phyloP scores from a whole-genome alignment of 2,888 invertebrate genomes.

The Anticlea derivata region DNA sequence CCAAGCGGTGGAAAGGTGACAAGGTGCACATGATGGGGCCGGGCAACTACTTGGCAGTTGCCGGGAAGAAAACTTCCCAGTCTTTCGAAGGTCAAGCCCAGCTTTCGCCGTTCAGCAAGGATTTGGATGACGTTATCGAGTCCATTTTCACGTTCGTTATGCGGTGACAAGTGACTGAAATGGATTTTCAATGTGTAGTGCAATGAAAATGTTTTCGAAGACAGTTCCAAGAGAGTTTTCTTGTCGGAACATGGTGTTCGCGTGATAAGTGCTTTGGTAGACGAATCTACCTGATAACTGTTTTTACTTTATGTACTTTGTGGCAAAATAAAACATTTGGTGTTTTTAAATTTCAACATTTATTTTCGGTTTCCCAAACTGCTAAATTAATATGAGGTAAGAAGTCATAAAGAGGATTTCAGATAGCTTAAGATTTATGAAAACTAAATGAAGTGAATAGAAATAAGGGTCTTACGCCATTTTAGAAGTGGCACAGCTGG shows the following conservation, averaged over 20 bases:
- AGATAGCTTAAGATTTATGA: no score
- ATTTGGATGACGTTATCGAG: conserved; percentile 76
- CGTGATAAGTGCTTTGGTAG: conserved; percentile 9
- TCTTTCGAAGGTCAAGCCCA: conserved; percentile 72
- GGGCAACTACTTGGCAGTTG: conserved; percentile 63
- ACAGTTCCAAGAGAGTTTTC: neutral
- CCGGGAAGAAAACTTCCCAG: conserved; percentile 63
- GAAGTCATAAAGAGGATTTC: no score
- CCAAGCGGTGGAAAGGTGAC: conserved; percentile 65
- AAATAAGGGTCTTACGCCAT: no score
- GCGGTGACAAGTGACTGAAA: conserved; percentile 62
- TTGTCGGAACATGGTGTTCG: neutral
- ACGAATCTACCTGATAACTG: neutral
- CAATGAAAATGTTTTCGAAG: conserved; percentile 18
- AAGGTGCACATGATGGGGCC: conserved; percentile 66
- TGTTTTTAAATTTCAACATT: conserved; percentile 2
- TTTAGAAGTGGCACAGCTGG: no score
- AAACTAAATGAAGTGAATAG: no score
- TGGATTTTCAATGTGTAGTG: conserved; percentile 29
- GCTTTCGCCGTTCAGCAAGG: conserved; percentile 75
- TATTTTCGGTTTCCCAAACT: neutral
- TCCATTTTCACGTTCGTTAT: conserved; percentile 77
- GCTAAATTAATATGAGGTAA: neutral
- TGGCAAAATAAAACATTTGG: conserved; percentile 5
- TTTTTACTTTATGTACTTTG: neutral